phyloP scores from a whole-genome alignment of 2,888 invertebrate species.

The Allophyes oxyacanthae region DNA sequence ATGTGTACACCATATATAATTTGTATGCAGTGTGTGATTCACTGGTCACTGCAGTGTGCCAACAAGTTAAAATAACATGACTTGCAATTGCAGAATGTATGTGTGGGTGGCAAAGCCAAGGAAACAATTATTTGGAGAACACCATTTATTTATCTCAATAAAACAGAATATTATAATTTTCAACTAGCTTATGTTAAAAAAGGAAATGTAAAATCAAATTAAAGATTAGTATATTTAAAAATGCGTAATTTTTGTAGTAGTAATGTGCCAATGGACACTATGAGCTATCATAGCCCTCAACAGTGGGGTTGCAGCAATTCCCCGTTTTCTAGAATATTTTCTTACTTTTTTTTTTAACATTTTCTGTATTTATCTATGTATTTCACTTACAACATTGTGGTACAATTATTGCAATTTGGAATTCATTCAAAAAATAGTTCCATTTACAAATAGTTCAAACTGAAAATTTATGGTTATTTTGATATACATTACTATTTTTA shows the following conservation, averaged over 20 bases:
- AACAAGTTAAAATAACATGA: conserved; percentile 79
- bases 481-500: conserved; percentile 84
- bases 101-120: conserved; percentile 69
- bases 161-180: conserved; percentile 88
- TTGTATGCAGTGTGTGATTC: conserved; percentile 53
- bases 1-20: conserved; percentile 28
- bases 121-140: conserved; percentile 81
- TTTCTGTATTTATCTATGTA: conserved; percentile 62
- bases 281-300: conserved; percentile 40
- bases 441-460: conserved; percentile 79
- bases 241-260: conserved; percentile 69
- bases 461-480: conserved; percentile 83
- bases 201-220: conserved; percentile 73
- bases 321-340: conserved; percentile 61
- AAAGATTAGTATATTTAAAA: conserved; percentile 75
- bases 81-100: conserved; percentile 76
- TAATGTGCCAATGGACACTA: conserved; percentile 48
- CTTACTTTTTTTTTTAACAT: conserved; percentile 60
- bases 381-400: conserved; percentile 70
- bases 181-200: conserved; percentile 85
- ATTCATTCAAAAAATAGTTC: conserved; percentile 82
- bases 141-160: conserved; percentile 86
- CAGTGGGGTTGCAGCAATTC: conserved; percentile 64
- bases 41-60: conserved; percentile 63
- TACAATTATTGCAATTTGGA: conserved; percentile 75